Conservation (phyloP, 92 coral and sea anemone genomes). For the Heliopora coerulea region DNA sequence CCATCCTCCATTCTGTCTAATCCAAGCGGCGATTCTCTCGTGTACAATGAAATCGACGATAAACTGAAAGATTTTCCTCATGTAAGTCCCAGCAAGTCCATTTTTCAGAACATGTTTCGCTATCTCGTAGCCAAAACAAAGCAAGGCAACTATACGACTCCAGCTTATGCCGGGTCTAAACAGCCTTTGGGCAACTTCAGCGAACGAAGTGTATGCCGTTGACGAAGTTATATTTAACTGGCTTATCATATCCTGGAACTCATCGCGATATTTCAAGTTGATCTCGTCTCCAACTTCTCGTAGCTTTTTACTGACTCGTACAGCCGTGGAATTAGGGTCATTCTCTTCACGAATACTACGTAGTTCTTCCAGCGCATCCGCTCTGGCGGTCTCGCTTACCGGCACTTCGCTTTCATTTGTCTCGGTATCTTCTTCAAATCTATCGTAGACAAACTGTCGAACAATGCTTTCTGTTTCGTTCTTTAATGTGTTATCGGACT, state of each 20-base stretch:
- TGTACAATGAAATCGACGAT: constrained; percentile 89
- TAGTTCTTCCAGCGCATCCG: constrained; percentile 98
- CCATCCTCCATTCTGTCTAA: constrained; percentile 94
- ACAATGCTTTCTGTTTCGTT: constrained; percentile 85
- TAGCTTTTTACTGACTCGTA: constrained; percentile 79
- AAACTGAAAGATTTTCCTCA: constrained; percentile 83
- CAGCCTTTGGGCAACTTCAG: constrained; percentile 85
- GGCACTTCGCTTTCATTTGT: constrained; percentile 61
- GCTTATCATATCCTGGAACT: constrained; percentile 95
- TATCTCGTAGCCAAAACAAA: constrained; percentile 96
- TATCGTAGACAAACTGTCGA: constrained; percentile 84
- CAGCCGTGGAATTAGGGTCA: constrained; percentile 61
- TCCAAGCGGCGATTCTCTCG: constrained; percentile 97
- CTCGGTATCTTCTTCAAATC: constrained; percentile 82
- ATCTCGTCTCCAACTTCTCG: constrained; percentile 99
- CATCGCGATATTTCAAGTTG: constrained; percentile 83
- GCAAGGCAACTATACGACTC: constrained; percentile 88
- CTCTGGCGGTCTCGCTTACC: constrained; percentile 64
- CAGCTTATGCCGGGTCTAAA: constrained; percentile 92
- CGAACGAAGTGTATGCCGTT: constrained; percentile 91
- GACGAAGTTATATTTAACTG: constrained; percentile 80
- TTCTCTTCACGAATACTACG: constrained; percentile 78
- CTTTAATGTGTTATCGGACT: constrained; percentile 21
- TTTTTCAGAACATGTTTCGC: constrained; percentile 83
- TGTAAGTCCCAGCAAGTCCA: constrained; percentile 92